Evolutionary conservation across 92 coral and sea anemone genomes (phyloP), one percentile per base, ranked within the genome.

Genomic region (Galaxea fascicularis): DNA sequence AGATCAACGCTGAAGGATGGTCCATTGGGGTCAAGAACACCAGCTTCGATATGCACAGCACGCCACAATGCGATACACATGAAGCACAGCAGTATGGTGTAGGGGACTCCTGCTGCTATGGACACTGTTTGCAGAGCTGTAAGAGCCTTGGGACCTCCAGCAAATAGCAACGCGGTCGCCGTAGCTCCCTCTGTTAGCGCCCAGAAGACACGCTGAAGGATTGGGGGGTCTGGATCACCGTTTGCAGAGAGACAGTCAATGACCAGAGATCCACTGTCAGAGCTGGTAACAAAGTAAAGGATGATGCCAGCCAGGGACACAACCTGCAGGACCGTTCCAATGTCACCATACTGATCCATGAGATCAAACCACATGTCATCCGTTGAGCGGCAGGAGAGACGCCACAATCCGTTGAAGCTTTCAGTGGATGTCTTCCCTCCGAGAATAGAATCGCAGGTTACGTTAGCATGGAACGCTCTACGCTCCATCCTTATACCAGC

Each of bases 231-330:
- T 59, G 95, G 95, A 73, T 94, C 89, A 51, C 98, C 98, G 83
- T 95, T 95, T 85, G 98, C 94, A 28, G 98, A 85, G 25, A 95
- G 92, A 79, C 95, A 93, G 87, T 94, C 98, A 59, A 94, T 94
- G 78, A 94, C 93, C 39, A 94, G 90, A 13, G 98, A 94, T 17
- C 98, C 98, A 39, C 98, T 94, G 88, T 94, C 98, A 60, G 98
- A 90, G 62, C 98, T 94, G 63, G 98, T 94, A 59, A 94, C 98
- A 62, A 94, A 94, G 89, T 94, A 94, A 35, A 94, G 90, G 65
- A 94, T 83, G 64, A 94, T 87, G 31, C 92, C 98, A 47, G 79
- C 85, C 22, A 94, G 78, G 31, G 98, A 94, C 6, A 94, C 49
- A 26, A 89, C 86, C 26, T 93, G 87, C 71, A 94, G 52, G 59